Conservation (phyloP, 2,797 vertebrate species). For the Scarus forsteni region DNA sequence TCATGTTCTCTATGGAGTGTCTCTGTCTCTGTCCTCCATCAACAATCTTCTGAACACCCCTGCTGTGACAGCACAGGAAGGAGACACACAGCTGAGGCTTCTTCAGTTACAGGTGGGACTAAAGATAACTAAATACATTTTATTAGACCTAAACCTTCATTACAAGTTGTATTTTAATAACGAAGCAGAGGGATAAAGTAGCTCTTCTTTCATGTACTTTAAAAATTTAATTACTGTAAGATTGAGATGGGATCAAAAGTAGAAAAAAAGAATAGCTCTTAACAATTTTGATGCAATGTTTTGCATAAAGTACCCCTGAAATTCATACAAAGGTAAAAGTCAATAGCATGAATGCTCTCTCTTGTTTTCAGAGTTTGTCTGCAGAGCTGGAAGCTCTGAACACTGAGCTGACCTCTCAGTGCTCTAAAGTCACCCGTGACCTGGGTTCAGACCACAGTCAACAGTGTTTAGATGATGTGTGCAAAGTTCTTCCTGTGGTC, state of each 20-base stretch:
- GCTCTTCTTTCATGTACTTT: no score
- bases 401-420: slow-evolving; percentile 71
- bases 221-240: no score
- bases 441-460: slow-evolving; percentile 73
- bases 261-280: no score
- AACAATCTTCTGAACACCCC: slow-evolving; percentile 78
- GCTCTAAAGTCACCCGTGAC: slow-evolving; percentile 78
- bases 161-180: no score
- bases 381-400: slow-evolving; percentile 83
- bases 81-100: slow-evolving; percentile 75
- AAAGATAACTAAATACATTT: not conserved
- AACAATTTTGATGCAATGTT: no score
- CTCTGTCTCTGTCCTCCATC: slow-evolving; percentile 83
- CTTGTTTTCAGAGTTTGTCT: slow-evolving; percentile 82
- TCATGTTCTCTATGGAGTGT: slow-evolving; percentile 82
- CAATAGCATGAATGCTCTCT: no score
- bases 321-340: no score
- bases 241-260: no score
- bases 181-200: no score
- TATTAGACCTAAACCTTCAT: no score
- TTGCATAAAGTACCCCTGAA: no score
- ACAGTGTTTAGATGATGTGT: slow-evolving; percentile 83
- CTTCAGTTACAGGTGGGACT: slow-evolving; percentile 84
- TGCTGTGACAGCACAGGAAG: slow-evolving; percentile 60
- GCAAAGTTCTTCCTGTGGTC: slow-evolving; percentile 74